Evolutionary conservation across 2,888 invertebrate species (phyloP).

Genomic region (Schrankia costaestrigalis): DNA sequence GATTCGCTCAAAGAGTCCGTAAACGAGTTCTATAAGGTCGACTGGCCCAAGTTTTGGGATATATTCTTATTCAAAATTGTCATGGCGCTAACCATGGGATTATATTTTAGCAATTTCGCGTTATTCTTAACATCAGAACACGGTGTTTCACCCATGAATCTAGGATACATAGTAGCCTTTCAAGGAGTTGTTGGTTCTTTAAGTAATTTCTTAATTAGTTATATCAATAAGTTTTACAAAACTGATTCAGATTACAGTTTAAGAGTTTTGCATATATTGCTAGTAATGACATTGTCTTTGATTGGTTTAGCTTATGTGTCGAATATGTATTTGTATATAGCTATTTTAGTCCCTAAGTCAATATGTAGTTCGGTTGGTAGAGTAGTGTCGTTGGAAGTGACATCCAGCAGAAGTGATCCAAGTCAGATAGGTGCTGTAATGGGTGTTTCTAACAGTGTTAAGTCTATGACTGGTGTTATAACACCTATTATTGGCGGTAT

Average conservation of each 20-base stretch:
- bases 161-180: constrained; percentile 79
- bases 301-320: constrained; percentile 59
- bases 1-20: constrained; percentile 49
- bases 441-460: constrained; percentile 78
- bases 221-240: constrained; percentile 62
- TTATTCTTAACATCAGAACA: constrained; percentile 67
- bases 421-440: constrained; percentile 78
- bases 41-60: constrained; percentile 77
- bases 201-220: constrained; percentile 63
- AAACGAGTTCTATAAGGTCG: constrained; percentile 61
- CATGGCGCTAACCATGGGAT: constrained; percentile 65
- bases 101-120: constrained; percentile 72
- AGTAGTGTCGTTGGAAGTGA: constrained; percentile 70
- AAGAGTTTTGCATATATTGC: constrained; percentile 64
- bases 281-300: constrained; percentile 58
- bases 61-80: constrained; percentile 73
- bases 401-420: constrained; percentile 64
- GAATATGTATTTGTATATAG: constrained; percentile 53
- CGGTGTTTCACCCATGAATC: constrained; percentile 60
- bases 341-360: constrained; percentile 69
- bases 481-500: constrained; percentile 77
- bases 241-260: constrained; percentile 56
- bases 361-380: constrained; percentile 66
- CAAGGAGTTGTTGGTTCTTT: constrained; percentile 67
- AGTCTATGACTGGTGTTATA: constrained; percentile 77